Conservation (phyloP, 2,797 vertebrate species). For the Liasis olivaceus region DNA sequence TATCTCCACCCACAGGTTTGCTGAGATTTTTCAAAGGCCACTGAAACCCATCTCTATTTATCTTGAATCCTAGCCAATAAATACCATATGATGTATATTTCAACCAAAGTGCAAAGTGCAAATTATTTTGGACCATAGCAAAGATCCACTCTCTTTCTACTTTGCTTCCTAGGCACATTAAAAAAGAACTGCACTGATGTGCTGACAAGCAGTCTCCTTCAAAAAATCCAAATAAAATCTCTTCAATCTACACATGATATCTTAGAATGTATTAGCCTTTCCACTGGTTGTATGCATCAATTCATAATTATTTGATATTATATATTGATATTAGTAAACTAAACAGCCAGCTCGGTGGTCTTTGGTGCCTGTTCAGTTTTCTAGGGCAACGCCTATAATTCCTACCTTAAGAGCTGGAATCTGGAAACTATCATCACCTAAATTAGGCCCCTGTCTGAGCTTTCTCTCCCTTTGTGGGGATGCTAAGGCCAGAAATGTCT, state of each 20-base stretch:
- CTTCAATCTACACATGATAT: background rate
- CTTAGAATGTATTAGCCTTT: background rate
- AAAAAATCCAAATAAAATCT: background rate
- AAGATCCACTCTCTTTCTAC: background rate
- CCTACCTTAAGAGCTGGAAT: background rate
- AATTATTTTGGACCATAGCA: background rate
- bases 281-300: background rate
- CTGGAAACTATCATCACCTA: too few species aligned
- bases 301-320: background rate
- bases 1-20: background rate
- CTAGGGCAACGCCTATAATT: background rate
- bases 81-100: background rate
- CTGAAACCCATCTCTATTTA: background rate
- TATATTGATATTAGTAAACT: background rate
- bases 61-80: background rate
- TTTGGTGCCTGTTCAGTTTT: background rate
- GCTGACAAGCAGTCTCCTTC: background rate
- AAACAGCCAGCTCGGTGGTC: background rate
- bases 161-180: background rate
- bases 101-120: background rate
- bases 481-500: background rate
- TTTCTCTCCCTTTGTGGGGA: background rate
- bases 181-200: background rate
- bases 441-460: background rate
- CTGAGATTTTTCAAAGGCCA: background rate